phyloP scores from a whole-genome alignment of 2,113 vertebrate genomes.

The Aythya baeri region DNA sequence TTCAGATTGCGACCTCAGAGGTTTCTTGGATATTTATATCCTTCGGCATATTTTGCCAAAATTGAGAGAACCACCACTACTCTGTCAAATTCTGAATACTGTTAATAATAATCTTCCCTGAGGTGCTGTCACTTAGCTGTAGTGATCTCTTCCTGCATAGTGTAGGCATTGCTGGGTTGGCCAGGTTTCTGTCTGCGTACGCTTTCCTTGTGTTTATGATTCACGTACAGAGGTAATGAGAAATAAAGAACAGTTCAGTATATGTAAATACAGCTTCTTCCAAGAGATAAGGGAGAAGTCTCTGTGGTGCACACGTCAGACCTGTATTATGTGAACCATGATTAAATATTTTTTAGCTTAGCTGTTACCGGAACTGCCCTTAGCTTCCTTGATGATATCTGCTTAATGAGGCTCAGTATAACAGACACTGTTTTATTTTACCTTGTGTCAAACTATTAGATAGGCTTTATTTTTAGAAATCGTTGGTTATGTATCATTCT shows the following conservation, averaged over 20 bases:
- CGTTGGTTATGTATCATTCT: neutral
- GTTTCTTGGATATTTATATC: neutral
- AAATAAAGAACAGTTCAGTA: neutral
- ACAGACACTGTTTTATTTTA: neutral
- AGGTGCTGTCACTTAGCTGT: neutral
- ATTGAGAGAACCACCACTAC: neutral
- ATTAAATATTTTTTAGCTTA: neutral
- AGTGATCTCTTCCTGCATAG: neutral
- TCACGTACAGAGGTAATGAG: neutral
- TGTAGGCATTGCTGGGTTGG: neutral
- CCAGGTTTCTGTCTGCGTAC: neutral
- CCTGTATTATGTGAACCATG: neutral
- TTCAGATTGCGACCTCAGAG: neutral
- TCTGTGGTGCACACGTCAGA: neutral
- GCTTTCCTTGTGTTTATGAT: neutral
- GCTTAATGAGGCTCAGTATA: neutral
- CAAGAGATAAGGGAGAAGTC: neutral
- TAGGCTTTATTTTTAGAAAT: neutral
- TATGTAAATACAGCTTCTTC: neutral
- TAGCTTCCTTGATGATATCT: neutral
- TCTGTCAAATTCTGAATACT: neutral
- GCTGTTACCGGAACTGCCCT: neutral
- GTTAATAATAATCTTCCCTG: neutral
- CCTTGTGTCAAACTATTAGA: neutral
- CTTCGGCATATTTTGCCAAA: neutral